A percentile compares a stretch with the other conserved stretches of the same genome.
Conservation (phyloP, 2,888 invertebrate species). For the Chrysodeixis includens region DNA sequence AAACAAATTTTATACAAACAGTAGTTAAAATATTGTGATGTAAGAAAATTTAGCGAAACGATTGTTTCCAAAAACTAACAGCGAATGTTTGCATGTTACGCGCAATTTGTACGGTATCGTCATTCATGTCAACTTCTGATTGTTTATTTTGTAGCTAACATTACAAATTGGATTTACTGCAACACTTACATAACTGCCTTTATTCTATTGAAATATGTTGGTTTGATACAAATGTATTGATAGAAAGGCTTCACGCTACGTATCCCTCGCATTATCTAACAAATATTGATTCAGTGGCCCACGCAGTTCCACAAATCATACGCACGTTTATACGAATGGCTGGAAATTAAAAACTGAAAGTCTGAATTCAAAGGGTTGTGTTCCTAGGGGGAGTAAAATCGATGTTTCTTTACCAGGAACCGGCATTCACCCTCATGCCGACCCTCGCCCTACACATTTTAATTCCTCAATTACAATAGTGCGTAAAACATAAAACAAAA, state of each 20-base stretch:
- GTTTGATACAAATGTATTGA: background rate
- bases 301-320: background rate
- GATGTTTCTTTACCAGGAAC: slow-evolving; percentile 35
- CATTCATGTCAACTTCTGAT: background rate
- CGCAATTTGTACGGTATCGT: background rate
- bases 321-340: background rate
- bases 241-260: background rate
- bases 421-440: slow-evolving; percentile 47
- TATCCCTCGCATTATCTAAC: no score
- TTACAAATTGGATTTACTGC: background rate
- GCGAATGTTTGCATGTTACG: background rate
- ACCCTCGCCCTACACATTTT: slow-evolving; percentile 41
- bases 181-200: slow-evolving; percentile 1
- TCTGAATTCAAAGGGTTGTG: slow-evolving; percentile 14
- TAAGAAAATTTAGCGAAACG: slow-evolving; percentile 6
- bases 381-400: slow-evolving; percentile 44
- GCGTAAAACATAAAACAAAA: slow-evolving; percentile 22
- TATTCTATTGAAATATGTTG: background rate
- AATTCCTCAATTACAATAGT: slow-evolving; percentile 38
- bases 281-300: no score
- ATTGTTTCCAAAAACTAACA: slow-evolving; percentile 1
- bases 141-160: background rate
- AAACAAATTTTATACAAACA: no score
- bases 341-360: background rate
- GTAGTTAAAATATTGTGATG: slow-evolving; percentile 4